Conservation (phyloP, 1,140 invertebrate genomes). For the Apis florea region DNA sequence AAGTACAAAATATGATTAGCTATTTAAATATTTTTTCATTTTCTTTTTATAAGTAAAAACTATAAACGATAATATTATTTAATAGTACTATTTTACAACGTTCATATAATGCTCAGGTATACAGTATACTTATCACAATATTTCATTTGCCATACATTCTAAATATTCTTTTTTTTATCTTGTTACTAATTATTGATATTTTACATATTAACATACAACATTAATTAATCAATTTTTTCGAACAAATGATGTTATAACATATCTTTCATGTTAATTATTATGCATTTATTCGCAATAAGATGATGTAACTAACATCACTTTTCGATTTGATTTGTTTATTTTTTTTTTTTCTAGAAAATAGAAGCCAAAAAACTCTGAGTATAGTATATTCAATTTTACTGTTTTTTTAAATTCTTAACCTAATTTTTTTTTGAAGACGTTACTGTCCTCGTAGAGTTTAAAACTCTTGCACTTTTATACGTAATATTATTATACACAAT, state of each 20-base stretch:
- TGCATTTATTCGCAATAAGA: constrained; percentile 10
- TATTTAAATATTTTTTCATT: constrained; percentile 52
- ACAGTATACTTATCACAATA: constrained; percentile 69
- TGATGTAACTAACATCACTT: constrained; percentile 26
- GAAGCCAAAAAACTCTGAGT: constrained; percentile 30
- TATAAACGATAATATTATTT: constrained; percentile 42
- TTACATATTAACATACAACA: constrained; percentile 51
- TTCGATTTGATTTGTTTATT: background rate
- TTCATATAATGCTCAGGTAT: constrained; percentile 55
- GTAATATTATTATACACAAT: constrained; percentile 8
- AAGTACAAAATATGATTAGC: constrained; percentile 59
- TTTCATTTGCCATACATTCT: constrained; percentile 55
- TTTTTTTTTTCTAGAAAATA: constrained; percentile 41
- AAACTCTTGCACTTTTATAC: background rate
- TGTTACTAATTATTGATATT: constrained; percentile 18
- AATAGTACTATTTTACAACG: constrained; percentile 49
- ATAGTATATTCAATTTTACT: constrained; percentile 23
- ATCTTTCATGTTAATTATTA: constrained; percentile 26
- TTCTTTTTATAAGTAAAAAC: constrained; percentile 40
- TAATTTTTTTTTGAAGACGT: background rate
- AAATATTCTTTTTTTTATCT: constrained; percentile 38
- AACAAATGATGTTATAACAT: constrained; percentile 20
- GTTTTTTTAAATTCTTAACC: background rate
- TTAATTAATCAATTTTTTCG: constrained; percentile 51
- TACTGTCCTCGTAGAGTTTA: background rate